Conservation (phyloP, 2,797 vertebrate species). For the Threskiornis aethiopicus region DNA sequence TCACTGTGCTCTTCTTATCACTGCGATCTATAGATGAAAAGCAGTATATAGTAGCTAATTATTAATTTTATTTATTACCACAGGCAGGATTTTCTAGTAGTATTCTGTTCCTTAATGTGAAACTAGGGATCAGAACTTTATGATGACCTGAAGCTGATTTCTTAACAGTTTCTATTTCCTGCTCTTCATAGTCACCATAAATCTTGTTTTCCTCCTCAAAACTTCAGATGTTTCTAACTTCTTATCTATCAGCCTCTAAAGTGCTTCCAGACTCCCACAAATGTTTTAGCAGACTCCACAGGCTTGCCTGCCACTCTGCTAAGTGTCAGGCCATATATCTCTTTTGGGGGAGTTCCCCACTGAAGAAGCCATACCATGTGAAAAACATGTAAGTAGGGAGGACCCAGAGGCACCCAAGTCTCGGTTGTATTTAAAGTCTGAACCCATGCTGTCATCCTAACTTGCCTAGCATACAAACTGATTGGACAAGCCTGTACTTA, state of each 20-base stretch:
- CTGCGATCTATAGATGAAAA: slow-evolving; percentile 53
- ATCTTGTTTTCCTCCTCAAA: slow-evolving; percentile 53
- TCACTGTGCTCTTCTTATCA: slow-evolving; percentile 38
- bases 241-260: slow-evolving; percentile 61
- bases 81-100: slow-evolving; percentile 38
- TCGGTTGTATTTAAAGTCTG: not conserved
- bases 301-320: not conserved
- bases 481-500: not conserved
- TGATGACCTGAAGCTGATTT: slow-evolving; percentile 52
- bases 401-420: not conserved
- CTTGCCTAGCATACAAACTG: not conserved
- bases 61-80: slow-evolving; percentile 64
- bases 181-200: slow-evolving; percentile 41
- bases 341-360: not conserved
- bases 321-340: slow-evolving; percentile 20
- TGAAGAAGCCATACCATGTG: not conserved
- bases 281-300: slow-evolving; percentile 23
- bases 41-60: slow-evolving; percentile 51
- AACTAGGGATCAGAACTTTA: slow-evolving; percentile 62
- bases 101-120: slow-evolving; percentile 44
- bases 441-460: not conserved
- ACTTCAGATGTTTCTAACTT: slow-evolving; percentile 40
- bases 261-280: slow-evolving; percentile 62
- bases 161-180: slow-evolving; percentile 62
- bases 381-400: not conserved